These are phyloP conservation scores for Otolemur crassicaudatus DNA, from an alignment of 2,797 vertebrate genomes.

Conservation along the genomic window DNA sequence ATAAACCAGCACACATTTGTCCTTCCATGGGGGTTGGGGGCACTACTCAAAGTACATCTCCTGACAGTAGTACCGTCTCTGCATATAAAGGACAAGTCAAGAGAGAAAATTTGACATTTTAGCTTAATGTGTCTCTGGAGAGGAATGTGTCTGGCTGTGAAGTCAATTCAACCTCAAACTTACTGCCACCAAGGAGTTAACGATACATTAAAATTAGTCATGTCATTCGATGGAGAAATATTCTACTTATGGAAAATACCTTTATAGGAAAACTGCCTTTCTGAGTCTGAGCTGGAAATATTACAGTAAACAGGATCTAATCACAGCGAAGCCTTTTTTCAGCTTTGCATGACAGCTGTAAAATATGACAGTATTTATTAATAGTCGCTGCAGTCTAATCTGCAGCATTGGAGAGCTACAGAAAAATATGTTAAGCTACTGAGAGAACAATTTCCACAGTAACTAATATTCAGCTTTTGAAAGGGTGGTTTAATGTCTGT, in stretches of 20 bases:
- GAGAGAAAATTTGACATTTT: constrained; percentile 68
- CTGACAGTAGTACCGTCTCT: background rate
- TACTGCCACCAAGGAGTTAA: constrained; percentile 73
- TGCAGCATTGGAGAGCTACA: constrained; percentile 66
- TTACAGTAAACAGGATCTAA: constrained; percentile 83
- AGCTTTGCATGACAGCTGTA: constrained; percentile 78
- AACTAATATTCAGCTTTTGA: constrained; percentile 78
- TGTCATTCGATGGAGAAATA: constrained; percentile 66
- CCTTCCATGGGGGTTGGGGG: background rate
- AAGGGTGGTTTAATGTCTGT: constrained; percentile 71
- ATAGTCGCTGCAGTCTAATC: constrained; percentile 74
- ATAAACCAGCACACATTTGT: background rate
- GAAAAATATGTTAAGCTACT: constrained; percentile 76
- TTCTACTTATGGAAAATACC: constrained; percentile 80
- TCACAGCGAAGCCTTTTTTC: constrained; percentile 75
- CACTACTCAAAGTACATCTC: background rate
- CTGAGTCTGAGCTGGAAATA: constrained; percentile 78
- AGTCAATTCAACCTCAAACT: constrained; percentile 63
- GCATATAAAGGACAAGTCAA: constrained; percentile 63
- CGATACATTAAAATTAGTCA: constrained; percentile 71
- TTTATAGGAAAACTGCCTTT: constrained; percentile 80
- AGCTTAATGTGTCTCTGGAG: constrained; percentile 60
- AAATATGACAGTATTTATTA: constrained; percentile 82
- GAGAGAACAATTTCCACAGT: constrained; percentile 77
- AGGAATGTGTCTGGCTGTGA: constrained; percentile 37